Base-by-base conservation (phyloP, 30 jellyfish, hydroid and myxozoan species). In the Aurelia sp. region DNA sequence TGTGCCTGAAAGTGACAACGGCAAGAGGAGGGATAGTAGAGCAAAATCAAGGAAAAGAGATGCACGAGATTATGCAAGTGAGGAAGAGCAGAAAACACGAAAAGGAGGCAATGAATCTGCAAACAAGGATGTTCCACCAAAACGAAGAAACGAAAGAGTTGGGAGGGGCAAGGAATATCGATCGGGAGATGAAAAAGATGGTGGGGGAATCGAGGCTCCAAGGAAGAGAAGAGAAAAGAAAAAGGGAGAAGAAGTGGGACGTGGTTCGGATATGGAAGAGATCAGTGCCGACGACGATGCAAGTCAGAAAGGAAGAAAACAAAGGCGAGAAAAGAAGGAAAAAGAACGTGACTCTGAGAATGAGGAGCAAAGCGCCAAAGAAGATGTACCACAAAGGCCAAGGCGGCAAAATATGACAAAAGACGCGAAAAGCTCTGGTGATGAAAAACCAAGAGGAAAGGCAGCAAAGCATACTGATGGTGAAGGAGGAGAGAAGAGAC, bases 1-100 rank as follows among this genome's bases (percentile, higher is more conserved):
- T 27, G 89, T 61, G 38, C 63, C 80, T 13, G 89, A 78, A 44
- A 63, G 72, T 20, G 88, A 60, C 15, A 44, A 15, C 13, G 55
- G 55, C 4, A 44, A 44, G 55, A 44, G 55, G 15, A 44, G 55
- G 55, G 16, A 44, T 44, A 8, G 55, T 44, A 2, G 55, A 44
- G 2, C 15, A 9, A 44, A 44, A 9, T 44, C 55, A 44, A 44
- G 55, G 55, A 44, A 15, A 0, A 44, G 9, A 44, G 55, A 15
- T 6, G 16, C 55, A 44, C 15, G 16, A 44, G 55, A 44, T 44
- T 44, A 0, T 44, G 55, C 15, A 44, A 44, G 16, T 44, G 55
- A 5, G 9, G 55, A 12, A 44, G 55, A 44, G 9, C 55, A 44
- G 55, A 44, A 6, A 6, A 8, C 15, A 44, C 13, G 55, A 6